Conservation (phyloP, 2,113 vertebrate genomes). For the Acanthochromis polyacanthus region DNA sequence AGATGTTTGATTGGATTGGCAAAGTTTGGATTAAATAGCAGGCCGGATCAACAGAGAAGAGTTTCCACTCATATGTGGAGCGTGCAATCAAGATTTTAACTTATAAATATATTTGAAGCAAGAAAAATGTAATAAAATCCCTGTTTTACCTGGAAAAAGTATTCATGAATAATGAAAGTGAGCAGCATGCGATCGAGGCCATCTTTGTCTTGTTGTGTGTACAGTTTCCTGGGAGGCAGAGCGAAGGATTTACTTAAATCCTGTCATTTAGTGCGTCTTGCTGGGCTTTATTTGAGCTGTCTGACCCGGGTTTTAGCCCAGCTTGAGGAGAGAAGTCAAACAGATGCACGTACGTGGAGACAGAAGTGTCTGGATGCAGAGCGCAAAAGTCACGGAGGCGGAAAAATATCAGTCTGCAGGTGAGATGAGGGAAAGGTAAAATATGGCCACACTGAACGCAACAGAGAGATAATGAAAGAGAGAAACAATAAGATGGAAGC, state of each 20-base stretch:
- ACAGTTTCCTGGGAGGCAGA: slow-evolving; percentile 54
- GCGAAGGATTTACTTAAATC: slow-evolving; percentile 73
- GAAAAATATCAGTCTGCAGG: neutral
- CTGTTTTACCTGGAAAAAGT: no score
- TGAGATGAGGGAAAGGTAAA: neutral
- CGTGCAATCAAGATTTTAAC: no score
- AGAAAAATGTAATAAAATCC: no score
- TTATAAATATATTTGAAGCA: no score
- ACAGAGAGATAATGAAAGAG: slow-evolving; percentile 24
- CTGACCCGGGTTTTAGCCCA: slow-evolving; percentile 50
- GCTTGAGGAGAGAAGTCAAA: slow-evolving; percentile 57
- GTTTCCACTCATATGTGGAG: neutral
- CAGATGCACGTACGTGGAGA: slow-evolving; percentile 8
- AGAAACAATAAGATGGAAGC: slow-evolving; percentile 31
- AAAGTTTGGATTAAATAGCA: neutral
- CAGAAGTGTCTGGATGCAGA: slow-evolving; percentile 32
- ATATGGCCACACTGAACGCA: neutral
- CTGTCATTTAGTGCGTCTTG: slow-evolving; percentile 65
- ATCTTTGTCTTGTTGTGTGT: slow-evolving; percentile 38
- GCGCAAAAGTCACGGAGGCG: neutral
- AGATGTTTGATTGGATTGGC: neutral
- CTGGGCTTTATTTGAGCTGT: slow-evolving; percentile 64
- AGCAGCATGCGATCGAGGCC: neutral
- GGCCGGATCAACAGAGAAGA: neutral
- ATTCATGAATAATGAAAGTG: neutral